phyloP scores from a whole-genome alignment of 2,888 invertebrate genomes.

The Archaeoteleia sp. region DNA sequence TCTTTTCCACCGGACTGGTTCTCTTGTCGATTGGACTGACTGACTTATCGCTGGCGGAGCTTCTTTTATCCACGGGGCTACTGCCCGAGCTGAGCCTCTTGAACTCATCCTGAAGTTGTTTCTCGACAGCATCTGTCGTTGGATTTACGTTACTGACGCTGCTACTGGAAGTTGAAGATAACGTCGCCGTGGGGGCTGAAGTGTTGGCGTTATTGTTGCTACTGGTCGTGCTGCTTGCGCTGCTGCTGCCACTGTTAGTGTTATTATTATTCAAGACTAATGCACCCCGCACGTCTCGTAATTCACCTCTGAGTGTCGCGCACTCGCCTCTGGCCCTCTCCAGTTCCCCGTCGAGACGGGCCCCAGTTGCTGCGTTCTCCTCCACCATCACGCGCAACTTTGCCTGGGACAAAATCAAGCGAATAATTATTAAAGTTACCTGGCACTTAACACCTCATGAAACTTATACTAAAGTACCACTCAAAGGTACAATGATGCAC shows the following conservation, averaged over 20 bases:
- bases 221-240: constrained; percentile 57
- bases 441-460: no score
- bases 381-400: constrained; percentile 93
- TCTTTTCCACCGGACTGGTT: constrained; percentile 69
- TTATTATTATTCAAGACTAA: constrained; percentile 68
- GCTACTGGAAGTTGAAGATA: constrained; percentile 58
- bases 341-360: constrained; percentile 78
- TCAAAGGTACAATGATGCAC: no score
- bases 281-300: constrained; percentile 76
- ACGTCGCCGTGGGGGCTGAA: constrained; percentile 56
- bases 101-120: constrained; percentile 60
- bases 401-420: constrained; percentile 76
- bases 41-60: constrained; percentile 73
- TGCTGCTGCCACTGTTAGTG: constrained; percentile 54
- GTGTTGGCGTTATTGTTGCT: constrained; percentile 58
- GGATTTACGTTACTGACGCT: constrained; percentile 54
- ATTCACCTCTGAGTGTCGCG: constrained; percentile 76
- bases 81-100: constrained; percentile 69
- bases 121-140: constrained; percentile 56
- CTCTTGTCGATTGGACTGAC: constrained; percentile 76
- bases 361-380: constrained; percentile 81
- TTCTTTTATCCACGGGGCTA: constrained; percentile 72
- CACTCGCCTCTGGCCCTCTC: constrained; percentile 81
- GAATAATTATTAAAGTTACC: no score
- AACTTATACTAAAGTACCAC: no score